Conservation (phyloP, 1,140 invertebrate genomes). For the Wasmannia auropunctata region DNA sequence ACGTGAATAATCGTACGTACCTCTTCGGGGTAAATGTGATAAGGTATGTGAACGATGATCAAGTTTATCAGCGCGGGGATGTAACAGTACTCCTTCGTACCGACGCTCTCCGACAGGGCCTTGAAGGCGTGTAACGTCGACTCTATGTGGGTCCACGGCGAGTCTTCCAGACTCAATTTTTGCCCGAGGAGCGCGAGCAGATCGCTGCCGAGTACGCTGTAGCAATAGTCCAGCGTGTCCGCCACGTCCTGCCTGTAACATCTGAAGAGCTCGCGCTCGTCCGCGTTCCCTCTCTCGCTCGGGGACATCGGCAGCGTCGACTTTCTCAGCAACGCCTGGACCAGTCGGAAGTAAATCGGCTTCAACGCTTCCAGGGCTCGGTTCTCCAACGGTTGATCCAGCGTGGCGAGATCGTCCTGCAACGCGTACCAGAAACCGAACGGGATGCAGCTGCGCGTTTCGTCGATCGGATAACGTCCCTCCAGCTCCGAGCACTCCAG, state of each 20-base stretch:
- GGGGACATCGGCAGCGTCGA: slow-evolving; percentile 85
- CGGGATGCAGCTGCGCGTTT: slow-evolving; percentile 91
- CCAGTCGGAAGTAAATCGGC: slow-evolving; percentile 89
- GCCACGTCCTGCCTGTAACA: slow-evolving; percentile 96
- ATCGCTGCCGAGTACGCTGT: slow-evolving; percentile 90
- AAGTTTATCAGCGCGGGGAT: slow-evolving; percentile 89
- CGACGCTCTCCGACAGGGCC: slow-evolving; percentile 92
- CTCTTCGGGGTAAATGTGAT: slow-evolving; percentile 85
- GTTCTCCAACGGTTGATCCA: slow-evolving; percentile 85
- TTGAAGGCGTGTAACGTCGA: slow-evolving; percentile 93
- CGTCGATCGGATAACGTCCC: slow-evolving; percentile 68
- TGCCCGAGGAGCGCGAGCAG: slow-evolving; percentile 88
- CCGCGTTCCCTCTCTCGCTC: slow-evolving; percentile 84
- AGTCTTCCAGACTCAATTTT: slow-evolving; percentile 83
- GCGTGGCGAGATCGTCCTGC: slow-evolving; percentile 89
- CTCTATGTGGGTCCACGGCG: slow-evolving; percentile 89
- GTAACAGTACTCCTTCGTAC: slow-evolving; percentile 87
- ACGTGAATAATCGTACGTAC: slow-evolving; percentile 66
- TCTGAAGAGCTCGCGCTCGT: slow-evolving; percentile 94
- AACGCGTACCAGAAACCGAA: slow-evolving; percentile 97
- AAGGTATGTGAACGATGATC: slow-evolving; percentile 89
- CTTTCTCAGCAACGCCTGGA: slow-evolving; percentile 89
- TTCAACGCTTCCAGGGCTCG: slow-evolving; percentile 85
- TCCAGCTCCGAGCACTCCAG: slow-evolving; percentile 89
- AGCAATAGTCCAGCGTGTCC: slow-evolving; percentile 95